These are phyloP conservation scores for Cherax destructor DNA, from an alignment of 1,140 invertebrate species.

Conservation along the genomic window DNA sequence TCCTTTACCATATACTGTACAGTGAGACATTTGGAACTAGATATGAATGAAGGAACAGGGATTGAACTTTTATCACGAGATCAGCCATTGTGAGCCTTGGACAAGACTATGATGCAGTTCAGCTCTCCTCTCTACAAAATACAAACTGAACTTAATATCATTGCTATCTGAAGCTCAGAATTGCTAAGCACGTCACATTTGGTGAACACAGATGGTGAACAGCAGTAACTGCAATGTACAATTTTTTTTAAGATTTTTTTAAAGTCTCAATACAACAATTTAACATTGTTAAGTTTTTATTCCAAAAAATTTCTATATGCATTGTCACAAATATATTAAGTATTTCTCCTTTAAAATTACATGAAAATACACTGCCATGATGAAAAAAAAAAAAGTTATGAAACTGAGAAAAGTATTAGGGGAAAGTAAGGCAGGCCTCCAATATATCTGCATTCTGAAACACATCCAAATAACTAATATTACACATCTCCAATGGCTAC, in stretches of 20 bases:
- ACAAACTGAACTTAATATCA: neutral
- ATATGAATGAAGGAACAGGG: constrained; percentile 47
- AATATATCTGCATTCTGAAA: neutral
- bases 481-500: neutral
- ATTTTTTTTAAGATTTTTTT: constrained; percentile 31
- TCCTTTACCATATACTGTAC: constrained; percentile 14
- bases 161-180: constrained; percentile 37
- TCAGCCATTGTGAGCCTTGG: constrained; percentile 43
- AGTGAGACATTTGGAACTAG: constrained; percentile 11
- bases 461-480: neutral
- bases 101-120: constrained; percentile 18
- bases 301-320: constrained; percentile 30
- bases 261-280: constrained; percentile 45
- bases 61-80: constrained; percentile 37
- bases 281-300: constrained; percentile 40
- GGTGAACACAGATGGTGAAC: constrained; percentile 67
- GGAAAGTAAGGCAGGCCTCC: neutral
- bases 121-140: constrained; percentile 1
- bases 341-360: constrained; percentile 58
- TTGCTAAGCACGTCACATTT: constrained; percentile 40
- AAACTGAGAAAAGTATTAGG: neutral
- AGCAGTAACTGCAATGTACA: constrained; percentile 61
- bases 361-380: constrained; percentile 38
- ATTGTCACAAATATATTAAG: constrained; percentile 59
- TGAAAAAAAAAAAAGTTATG: constrained; percentile 1